Evolutionary conservation across 1,140 invertebrate genomes (phyloP).

Genomic region (Zaprionus kolodkinae): DNA sequence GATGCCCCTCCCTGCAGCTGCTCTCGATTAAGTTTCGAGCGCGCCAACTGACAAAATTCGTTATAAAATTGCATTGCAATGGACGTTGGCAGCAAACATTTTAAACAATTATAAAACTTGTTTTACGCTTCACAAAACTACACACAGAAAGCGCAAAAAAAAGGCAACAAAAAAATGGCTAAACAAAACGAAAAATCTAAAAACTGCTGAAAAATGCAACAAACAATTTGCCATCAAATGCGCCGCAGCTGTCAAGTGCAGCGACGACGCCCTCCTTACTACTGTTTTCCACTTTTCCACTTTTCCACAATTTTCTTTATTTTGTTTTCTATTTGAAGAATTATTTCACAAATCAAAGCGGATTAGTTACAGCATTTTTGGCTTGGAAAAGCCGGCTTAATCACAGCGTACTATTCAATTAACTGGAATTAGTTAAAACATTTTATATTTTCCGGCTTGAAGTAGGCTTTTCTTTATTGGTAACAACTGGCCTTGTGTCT

Average conservation of each 20-base stretch:
- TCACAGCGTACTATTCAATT: neutral
- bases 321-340: constrained; percentile 15
- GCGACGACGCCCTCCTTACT: constrained; percentile 26
- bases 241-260: constrained; percentile 77
- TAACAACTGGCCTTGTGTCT: neutral
- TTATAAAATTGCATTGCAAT: constrained; percentile 77
- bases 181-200: constrained; percentile 28
- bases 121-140: constrained; percentile 78
- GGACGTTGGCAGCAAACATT: constrained; percentile 75
- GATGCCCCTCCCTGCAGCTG: neutral
- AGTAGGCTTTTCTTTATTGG: neutral
- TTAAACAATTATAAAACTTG: constrained; percentile 83
- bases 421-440: neutral
- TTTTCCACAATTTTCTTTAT: constrained; percentile 1
- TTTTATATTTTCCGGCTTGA: neutral
- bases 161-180: constrained; percentile 16
- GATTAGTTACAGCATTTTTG: constrained; percentile 8
- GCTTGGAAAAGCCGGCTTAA: neutral
- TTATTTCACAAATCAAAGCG: constrained; percentile 36
- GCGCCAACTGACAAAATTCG: constrained; percentile 78
- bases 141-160: constrained; percentile 52
- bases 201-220: constrained; percentile 61
- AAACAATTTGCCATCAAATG: constrained; percentile 80
- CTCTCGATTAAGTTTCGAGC: constrained; percentile 79
- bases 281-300: neutral